phyloP scores from a whole-genome alignment of 2,797 vertebrate species.

The Onychomys leucogaster region DNA sequence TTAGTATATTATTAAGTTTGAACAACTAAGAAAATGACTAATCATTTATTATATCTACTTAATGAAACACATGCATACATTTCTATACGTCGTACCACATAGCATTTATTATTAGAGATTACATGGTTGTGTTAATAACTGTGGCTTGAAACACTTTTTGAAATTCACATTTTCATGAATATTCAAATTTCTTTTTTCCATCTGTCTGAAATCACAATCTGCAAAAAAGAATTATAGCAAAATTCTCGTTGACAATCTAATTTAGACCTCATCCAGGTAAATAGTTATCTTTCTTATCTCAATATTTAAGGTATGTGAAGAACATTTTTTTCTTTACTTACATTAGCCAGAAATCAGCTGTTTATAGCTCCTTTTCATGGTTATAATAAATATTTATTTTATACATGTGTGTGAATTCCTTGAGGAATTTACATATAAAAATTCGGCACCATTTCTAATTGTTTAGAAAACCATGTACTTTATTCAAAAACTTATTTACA shows the following conservation, averaged over 20 bases:
- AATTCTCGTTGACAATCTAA: slow-evolving; percentile 11
- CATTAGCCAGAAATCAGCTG: background rate
- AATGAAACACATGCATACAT: slow-evolving; percentile 41
- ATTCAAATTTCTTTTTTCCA: background rate
- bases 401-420: background rate
- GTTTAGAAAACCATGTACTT: background rate
- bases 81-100: background rate
- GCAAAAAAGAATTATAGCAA: background rate
- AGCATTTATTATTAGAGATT: background rate
- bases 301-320: background rate
- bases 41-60: background rate
- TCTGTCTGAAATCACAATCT: background rate
- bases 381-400: background rate
- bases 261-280: background rate
- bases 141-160: background rate
- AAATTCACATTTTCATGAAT: background rate
- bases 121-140: slow-evolving; percentile 40
- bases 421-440: background rate
- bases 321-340: background rate
- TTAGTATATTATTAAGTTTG: background rate
- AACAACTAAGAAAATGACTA: background rate
- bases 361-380: background rate
- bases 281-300: background rate
- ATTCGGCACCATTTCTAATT: background rate
- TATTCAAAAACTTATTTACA: background rate